Evolutionary conservation across 2,888 invertebrate species (phyloP).

Genomic region (Galerucella nymphaeae): DNA sequence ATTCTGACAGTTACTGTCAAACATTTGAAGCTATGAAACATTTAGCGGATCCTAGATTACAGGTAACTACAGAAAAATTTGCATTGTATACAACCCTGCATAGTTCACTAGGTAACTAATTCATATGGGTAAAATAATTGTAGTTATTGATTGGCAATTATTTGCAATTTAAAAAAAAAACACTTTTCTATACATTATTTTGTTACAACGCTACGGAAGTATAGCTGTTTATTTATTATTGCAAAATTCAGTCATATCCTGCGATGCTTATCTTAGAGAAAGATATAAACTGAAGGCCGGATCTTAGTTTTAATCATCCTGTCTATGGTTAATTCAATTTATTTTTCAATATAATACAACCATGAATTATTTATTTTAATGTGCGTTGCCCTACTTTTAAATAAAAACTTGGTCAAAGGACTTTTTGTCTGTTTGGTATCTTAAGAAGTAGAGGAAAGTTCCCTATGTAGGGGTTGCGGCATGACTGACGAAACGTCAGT

Average conservation of each 20-base stretch:
- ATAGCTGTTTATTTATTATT: conserved; percentile 7
- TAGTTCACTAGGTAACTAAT: too few species aligned
- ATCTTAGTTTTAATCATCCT: background rate
- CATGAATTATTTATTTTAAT: background rate
- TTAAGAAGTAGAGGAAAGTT: too few species aligned
- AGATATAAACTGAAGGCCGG: background rate
- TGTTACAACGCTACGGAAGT: background rate
- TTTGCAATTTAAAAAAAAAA: background rate
- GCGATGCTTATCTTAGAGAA: background rate
- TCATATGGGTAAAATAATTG: too few species aligned
- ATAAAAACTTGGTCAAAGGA: background rate
- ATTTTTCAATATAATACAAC: background rate
- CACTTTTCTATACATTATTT: background rate
- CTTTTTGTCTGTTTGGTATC: background rate
- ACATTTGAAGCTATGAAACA: too few species aligned
- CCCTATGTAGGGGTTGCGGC: too few species aligned
- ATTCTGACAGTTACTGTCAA: too few species aligned
- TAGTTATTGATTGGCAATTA: background rate
- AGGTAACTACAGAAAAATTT: too few species aligned
- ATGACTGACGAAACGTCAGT: too few species aligned
- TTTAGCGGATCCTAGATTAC: too few species aligned
- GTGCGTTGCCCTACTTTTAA: background rate
- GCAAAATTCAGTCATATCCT: conserved; percentile 1
- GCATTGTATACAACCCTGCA: too few species aligned
- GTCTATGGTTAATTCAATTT: background rate